Conservation (phyloP, 2,888 invertebrate species). For the Pseudococcus viburni region DNA sequence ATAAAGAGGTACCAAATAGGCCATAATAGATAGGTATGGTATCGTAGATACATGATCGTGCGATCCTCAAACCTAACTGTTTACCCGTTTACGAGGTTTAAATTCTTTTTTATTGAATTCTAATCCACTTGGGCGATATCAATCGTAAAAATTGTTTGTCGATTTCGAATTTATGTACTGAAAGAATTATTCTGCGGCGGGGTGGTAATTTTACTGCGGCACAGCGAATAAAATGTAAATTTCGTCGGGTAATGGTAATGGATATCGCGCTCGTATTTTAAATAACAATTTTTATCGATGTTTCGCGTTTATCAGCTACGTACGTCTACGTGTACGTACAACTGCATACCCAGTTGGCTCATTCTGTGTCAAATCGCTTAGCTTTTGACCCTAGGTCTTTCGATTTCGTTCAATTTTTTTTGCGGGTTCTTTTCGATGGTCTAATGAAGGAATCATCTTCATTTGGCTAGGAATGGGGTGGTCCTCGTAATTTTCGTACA, state of each 20-base stretch:
- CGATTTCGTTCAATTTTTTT: too few species aligned
- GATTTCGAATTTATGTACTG: background rate
- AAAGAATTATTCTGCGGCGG: background rate
- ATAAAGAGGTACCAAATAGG: constrained; percentile 16
- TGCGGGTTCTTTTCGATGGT: too few species aligned
- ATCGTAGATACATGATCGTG: background rate
- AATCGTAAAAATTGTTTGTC: background rate
- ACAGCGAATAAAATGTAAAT: background rate
- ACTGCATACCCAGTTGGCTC: too few species aligned
- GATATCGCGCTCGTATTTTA: background rate
- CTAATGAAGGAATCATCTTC: too few species aligned
- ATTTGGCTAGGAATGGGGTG: too few species aligned
- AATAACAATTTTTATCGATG: constrained; percentile 5
- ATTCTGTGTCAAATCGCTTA: too few species aligned
- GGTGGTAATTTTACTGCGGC: background rate
- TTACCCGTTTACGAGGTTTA: background rate
- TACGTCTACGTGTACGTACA: too few species aligned
- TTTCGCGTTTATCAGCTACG: background rate
- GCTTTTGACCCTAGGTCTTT: too few species aligned
- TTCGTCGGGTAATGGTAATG: background rate
- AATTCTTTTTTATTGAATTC: constrained; percentile 2
- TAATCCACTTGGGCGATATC: background rate
- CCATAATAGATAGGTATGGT: background rate
- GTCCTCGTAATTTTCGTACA: too few species aligned
- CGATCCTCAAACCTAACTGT: background rate